Base-by-base conservation (phyloP, 2,888 invertebrate genomes). In the Coelopa pilipes region DNA sequence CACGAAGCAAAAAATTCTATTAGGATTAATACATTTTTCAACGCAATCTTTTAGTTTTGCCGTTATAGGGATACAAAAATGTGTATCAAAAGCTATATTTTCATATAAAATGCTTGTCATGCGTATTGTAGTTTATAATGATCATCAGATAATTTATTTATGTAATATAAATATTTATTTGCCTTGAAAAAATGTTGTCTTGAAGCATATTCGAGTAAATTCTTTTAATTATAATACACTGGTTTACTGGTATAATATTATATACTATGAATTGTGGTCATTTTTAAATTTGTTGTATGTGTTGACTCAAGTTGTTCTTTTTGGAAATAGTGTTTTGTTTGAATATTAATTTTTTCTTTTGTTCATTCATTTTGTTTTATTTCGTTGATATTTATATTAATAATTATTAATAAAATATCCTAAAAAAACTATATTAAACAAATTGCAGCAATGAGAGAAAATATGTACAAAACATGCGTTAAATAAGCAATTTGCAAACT, bases 1-100 rank as follows among this genome's bases (percentile, higher is more conserved):
- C 70, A 70, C 69, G 46, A 62, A 70, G 50, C 46, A 47, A 65
- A 65, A 34, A 70, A 24, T 24, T 62, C 45, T 57, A n/a, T 62
- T 62, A 34, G 65, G 50, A 70, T 47, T 62, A 53, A 59, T 45
- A 69, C n/a, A 45, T 69, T 57, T 34, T 24, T 59, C 70, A 70
- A 49, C 70, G 62, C 60, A 47, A 24, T 70, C 50, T 50, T 15
- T 70, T 50, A 49, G 62, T 62, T 62, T n/a, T 62, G 53, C 69
- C 57, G 34, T 57, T 57, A 69, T 21, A 46, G n/a, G 13, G 34
- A 19, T 47, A 49, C 55, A 55, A 47, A 49, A 50, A 5, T 49
- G 24, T 49, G 24, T 50, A n/a, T n/a, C 24, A 34, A 62, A 19
- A 57, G 46, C 47, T 9, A 19, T 55, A 55, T 53, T 34, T 47